phyloP scores from a whole-genome alignment of 2,113 vertebrate species.

The Microcebus jonahi region DNA sequence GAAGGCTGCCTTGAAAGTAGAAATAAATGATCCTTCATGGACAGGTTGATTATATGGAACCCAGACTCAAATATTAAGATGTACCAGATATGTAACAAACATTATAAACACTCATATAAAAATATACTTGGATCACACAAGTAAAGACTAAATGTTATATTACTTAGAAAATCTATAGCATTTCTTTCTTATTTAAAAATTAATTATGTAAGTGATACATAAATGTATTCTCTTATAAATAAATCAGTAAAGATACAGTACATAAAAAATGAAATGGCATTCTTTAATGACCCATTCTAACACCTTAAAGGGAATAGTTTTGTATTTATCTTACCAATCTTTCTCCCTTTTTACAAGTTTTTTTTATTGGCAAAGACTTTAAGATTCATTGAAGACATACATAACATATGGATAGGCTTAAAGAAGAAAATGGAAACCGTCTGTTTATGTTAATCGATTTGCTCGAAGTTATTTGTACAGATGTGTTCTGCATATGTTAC shows the following conservation, averaged over 20 bases:
- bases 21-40: constrained; percentile 66
- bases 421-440: neutral
- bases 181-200: neutral
- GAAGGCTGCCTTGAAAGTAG: neutral
- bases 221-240: neutral
- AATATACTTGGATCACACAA: neutral
- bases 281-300: neutral
- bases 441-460: neutral
- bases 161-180: neutral
- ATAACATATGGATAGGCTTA: neutral
- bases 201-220: neutral
- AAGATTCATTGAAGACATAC: neutral
- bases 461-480: neutral
- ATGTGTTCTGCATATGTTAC: neutral
- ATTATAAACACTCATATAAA: constrained; percentile 19
- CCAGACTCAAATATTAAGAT: constrained; percentile 26
- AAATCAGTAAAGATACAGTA: neutral
- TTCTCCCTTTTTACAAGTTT: neutral
- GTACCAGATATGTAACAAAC: neutral
- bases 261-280: neutral
- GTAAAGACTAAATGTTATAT: neutral
- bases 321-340: neutral
- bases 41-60: constrained; percentile 51
- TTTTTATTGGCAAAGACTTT: neutral
- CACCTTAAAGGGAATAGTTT: neutral